Percentiles rank a stretch among this genome's conserved stretches.
These are phyloP conservation scores for Bradysia coprophila DNA, from an alignment of 1,140 invertebrate species.

Conservation along the genomic window DNA sequence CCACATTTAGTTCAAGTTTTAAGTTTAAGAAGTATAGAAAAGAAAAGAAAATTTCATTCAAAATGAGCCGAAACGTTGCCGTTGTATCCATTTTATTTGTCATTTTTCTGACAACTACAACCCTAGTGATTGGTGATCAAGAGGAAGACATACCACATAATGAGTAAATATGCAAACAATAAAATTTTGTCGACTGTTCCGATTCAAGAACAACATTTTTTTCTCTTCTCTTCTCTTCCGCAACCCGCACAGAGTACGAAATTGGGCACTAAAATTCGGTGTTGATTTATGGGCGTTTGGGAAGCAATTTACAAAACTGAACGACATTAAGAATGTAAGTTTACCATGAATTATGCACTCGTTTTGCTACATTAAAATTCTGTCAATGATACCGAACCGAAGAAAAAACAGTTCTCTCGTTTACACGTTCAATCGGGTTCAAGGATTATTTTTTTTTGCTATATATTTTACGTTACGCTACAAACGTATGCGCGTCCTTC, in stretches of 20 bases:
- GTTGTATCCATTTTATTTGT: neutral
- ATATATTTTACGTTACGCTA: too few relatives aligned
- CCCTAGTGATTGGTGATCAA: neutral
- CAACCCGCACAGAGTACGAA: constrained; percentile 48
- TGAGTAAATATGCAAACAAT: neutral
- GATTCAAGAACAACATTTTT: neutral
- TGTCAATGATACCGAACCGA: neutral
- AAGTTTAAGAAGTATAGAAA: neutral
- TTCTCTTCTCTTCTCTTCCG: neutral
- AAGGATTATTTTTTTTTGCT: too few relatives aligned
- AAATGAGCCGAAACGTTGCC: neutral
- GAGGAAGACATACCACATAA: neutral
- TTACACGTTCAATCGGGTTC: too few relatives aligned
- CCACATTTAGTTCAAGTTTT: too few relatives aligned
- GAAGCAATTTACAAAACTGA: constrained; percentile 67
- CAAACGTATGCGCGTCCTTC: too few relatives aligned
- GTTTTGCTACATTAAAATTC: neutral
- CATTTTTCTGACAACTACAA: neutral
- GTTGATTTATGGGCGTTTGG: constrained; percentile 78
- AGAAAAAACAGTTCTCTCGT: too few relatives aligned
- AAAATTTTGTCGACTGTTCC: neutral
- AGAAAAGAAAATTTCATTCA: too few relatives aligned
- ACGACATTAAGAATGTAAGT: constrained; percentile 68
- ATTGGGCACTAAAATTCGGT: constrained; percentile 78
- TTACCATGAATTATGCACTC: constrained; percentile 9